Base-by-base conservation (phyloP, 2,797 vertebrate genomes). In the Brotula barbata region DNA sequence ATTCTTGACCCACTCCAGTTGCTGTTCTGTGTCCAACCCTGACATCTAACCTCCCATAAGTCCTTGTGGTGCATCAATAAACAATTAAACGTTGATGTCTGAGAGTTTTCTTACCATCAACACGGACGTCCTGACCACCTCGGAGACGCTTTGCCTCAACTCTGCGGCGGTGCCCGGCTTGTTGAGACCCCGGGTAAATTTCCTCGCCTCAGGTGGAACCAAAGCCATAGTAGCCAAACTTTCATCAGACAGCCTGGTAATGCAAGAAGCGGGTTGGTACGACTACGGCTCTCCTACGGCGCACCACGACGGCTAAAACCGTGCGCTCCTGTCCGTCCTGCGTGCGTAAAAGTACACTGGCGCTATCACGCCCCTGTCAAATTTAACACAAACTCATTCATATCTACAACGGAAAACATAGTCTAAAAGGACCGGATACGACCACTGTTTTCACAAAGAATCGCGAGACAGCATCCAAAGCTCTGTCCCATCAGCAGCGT, bases 121-220 rank as follows among this genome's bases (percentile, higher is more conserved):
- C 68, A 95, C 94, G 0, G 95, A 98, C 61, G 94, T 92, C 76
- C 96, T 86, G 78, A 98, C 95, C 53, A 92, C 95, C 91, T 98
- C 95, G 1, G 95, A 98, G 51, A 96, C 95, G 89, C 95, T 98
- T 77, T 96, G 96, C 79, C 95, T 90, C 82, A 97, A 89, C 90
- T 96, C 96, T 2, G 95, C 96, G 34, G 94, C 96, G 55, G 96
- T 97, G 64, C 96, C 96, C 1, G 94, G 95, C 77, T 96, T 98
- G 82, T 94, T 93, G 73, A 98, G 91, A 60, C 90, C 93, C 73
- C 94, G 88, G n/a, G 95, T 95, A 68, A 98, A 98, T 91, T 93
- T 98, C 88, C 96, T 92, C 58, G 94, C 92, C 89, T 96, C 94
- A 45, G 90, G 88, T 53, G 90, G 89, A 72, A 85, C 88, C 80